Percentiles rank a stretch among this genome's conserved stretches.
These are phyloP conservation scores for Megaceryle maxima DNA, from an alignment of 2,113 vertebrate species.

Conservation along the genomic window DNA sequence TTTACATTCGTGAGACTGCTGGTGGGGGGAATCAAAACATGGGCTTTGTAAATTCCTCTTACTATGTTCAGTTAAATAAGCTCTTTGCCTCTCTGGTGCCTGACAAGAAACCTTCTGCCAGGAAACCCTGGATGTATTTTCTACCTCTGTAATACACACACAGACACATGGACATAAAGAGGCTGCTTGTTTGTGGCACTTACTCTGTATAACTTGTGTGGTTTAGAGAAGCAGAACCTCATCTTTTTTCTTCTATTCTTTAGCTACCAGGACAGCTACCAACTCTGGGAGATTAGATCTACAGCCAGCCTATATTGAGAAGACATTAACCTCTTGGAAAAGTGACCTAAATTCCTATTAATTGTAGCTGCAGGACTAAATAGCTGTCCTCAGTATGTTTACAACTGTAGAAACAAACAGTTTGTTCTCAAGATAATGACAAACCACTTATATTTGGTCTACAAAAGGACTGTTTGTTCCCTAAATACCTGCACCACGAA, in stretches of 20 bases:
- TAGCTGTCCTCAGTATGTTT: constrained; percentile 45
- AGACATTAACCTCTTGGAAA: background rate
- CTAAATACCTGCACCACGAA: constrained; percentile 48
- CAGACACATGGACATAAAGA: background rate
- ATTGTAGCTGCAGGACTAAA: constrained; percentile 37
- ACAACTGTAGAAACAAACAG: constrained; percentile 55
- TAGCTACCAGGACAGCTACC: background rate
- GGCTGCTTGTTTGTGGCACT: background rate
- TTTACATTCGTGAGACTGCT: constrained; percentile 23
- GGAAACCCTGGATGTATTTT: constrained; percentile 19
- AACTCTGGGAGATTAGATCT: background rate
- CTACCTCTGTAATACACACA: background rate
- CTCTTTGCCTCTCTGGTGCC: constrained; percentile 11
- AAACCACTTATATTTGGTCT: constrained; percentile 62
- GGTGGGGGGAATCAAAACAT: background rate
- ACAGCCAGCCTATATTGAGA: background rate
- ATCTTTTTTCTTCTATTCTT: background rate
- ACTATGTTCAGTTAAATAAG: constrained; percentile 20
- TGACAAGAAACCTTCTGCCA: constrained; percentile 31
- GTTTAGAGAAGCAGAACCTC: background rate
- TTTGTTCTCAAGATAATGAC: constrained; percentile 66
- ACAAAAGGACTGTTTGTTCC: constrained; percentile 61
- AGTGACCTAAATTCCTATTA: constrained; percentile 60
- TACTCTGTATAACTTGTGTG: background rate
- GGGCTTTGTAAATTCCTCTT: constrained; percentile 26